Conservation (phyloP, 2,888 invertebrate species). For the Acleris cristana region DNA sequence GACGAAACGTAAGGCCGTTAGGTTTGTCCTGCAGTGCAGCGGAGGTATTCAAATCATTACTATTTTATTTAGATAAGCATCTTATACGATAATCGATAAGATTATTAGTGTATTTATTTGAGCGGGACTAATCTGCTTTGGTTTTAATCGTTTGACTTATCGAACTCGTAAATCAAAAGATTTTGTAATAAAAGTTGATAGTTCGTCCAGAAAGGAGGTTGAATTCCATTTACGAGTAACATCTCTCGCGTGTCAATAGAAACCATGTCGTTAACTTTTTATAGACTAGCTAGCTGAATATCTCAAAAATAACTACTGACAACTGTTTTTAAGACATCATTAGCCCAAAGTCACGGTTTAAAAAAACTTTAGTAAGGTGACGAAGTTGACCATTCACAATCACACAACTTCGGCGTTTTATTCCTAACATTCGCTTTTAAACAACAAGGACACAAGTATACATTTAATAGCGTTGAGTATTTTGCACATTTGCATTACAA, state of each 20-base stretch:
- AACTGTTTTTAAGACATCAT: too few relatives aligned
- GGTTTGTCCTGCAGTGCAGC: constrained; percentile 34
- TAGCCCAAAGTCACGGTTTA: too few relatives aligned
- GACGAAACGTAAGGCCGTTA: constrained; percentile 59
- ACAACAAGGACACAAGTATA: constrained; percentile 13
- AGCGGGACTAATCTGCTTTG: constrained; percentile 22
- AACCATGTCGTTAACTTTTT: too few relatives aligned
- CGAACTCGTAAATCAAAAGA: background rate
- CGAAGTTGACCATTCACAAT: constrained; percentile 16
- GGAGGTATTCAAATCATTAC: constrained; percentile 30
- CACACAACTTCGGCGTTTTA: background rate
- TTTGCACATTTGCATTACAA: background rate
- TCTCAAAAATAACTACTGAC: too few relatives aligned
- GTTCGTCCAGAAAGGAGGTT: too few relatives aligned
- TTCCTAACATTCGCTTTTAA: constrained; percentile 10
- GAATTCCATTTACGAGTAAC: too few relatives aligned
- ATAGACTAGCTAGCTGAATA: too few relatives aligned
- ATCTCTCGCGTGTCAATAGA: too few relatives aligned
- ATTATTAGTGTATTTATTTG: constrained; percentile 24
- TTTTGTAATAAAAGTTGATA: background rate
- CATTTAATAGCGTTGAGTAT: background rate
- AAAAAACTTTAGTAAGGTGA: too few relatives aligned
- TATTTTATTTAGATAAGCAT: constrained; percentile 37
- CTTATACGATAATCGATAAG: constrained; percentile 26
- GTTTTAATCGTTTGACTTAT: background rate